These are phyloP conservation scores for Lasioglossum oenotherae DNA, from an alignment of 2,888 invertebrate species.

Conservation along the genomic window DNA sequence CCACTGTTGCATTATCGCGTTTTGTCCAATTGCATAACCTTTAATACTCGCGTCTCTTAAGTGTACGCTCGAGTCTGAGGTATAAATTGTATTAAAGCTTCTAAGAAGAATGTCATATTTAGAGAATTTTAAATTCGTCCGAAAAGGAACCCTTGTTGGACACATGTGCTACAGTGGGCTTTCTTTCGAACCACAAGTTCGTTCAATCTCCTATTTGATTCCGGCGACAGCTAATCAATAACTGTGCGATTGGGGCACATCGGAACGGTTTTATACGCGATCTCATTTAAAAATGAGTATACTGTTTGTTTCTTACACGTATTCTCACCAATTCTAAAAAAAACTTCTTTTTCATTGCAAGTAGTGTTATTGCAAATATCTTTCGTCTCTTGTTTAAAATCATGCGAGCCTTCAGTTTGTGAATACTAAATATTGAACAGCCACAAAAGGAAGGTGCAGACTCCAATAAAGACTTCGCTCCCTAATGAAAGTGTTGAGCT, in stretches of 20 bases:
- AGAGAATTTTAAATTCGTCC: too few species aligned
- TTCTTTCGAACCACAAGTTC: conserved; percentile 70
- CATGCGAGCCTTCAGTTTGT: background rate
- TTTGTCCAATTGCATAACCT: background rate
- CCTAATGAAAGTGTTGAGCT: conserved; percentile 61
- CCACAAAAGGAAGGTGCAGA: background rate
- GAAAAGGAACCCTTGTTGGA: conserved; percentile 70
- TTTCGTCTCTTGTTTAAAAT: too few species aligned
- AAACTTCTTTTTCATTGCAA: background rate
- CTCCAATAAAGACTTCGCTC: conserved; percentile 27
- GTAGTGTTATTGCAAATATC: background rate
- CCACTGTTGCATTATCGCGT: background rate
- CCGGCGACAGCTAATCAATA: conserved; percentile 77
- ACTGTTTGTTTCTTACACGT: background rate
- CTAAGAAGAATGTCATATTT: background rate
- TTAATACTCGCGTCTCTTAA: background rate
- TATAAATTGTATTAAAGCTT: background rate
- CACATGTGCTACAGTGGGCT: conserved; percentile 73
- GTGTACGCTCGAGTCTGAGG: background rate
- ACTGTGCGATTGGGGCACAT: conserved; percentile 62
- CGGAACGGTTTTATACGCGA: conserved; percentile 30
- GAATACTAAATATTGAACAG: background rate
- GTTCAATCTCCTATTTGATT: conserved; percentile 69
- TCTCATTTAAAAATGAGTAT: conserved; percentile 3
- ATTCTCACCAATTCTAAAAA: background rate